Evolutionary conservation across 2,888 invertebrate genomes (phyloP), one percentile per base, ranked within the genome.

Genomic region (Herminia tarsipennalis): DNA sequence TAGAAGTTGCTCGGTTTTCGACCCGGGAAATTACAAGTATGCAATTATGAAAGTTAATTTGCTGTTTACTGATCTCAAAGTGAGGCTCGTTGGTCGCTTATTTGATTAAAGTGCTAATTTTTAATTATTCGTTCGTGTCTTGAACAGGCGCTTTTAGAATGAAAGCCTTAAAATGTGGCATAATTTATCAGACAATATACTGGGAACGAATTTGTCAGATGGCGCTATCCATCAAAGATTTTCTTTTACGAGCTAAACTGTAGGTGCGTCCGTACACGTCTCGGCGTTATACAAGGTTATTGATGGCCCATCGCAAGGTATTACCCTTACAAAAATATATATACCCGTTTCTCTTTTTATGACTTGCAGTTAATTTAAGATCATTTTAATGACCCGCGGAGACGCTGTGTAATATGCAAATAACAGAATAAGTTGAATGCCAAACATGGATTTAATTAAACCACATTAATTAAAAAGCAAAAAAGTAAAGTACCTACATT

Each of bases 221-320:
- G 52, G 38, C 47, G 64, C 60, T 65, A 76, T 78, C 76, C 74
- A 76, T 78, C 79, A 76, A 71, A 73, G 61, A 67, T 73, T 73
- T 72, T 61, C 69, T 70, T 66, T 60, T 45, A 56, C 54, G 49
- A 63, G 52, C 39, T 34, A 49, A 58, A 55, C 60, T 60, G 47
- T 59, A 61, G 53, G 37, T 57, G 49, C 48, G 43, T 66, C 47
- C 56, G 54, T 61, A 53, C 47, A 56, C 40, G 48, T 47, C 54
- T 47, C 56, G 55, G 50, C 52, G 52, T 57, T 59, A 58, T 60
- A 55, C 37, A 47, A 43, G 54, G 56, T 71, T 73, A 74, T 71
- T 74, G 71, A 73, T 70, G 66, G 33, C 55, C 60, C 53, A 49
- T 44, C 40, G 34, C 36, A 47, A 49, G 50, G 54, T 66, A 62